phyloP scores from a whole-genome alignment of 2,888 invertebrate species.

The Platerodrilus igneus region DNA sequence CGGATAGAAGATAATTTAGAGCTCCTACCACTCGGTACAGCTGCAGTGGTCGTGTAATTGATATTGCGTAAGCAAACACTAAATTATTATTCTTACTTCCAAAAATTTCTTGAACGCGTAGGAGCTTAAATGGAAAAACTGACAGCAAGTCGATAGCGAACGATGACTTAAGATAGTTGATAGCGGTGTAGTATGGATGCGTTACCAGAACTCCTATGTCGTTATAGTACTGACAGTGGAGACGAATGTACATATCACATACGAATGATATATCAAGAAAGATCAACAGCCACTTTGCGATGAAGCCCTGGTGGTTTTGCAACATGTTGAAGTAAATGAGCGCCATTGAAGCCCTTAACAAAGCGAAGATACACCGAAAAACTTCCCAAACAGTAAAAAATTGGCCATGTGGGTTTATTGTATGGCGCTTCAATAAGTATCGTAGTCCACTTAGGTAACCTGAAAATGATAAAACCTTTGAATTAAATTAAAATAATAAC shows the following conservation, averaged over 20 bases:
- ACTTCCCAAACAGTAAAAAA: constrained; percentile 24
- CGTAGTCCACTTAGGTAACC: too few relatives aligned
- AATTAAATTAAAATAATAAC: too few relatives aligned
- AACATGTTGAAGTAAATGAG: constrained; percentile 8
- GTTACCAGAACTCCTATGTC: constrained; percentile 50
- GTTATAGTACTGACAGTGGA: constrained; percentile 52
- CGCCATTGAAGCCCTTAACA: not conserved
- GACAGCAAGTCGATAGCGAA: constrained; percentile 49
- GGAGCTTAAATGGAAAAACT: constrained; percentile 48
- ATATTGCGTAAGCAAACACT: constrained; percentile 4
- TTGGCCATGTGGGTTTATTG: constrained; percentile 18
- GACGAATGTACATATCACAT: constrained; percentile 40
- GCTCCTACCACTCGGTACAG: constrained; percentile 18
- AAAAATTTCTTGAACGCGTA: constrained; percentile 28
- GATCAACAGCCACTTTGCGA: not conserved
- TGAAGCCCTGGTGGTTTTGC: not conserved
- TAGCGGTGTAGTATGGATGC: constrained; percentile 51
- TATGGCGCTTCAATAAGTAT: constrained; percentile 12
- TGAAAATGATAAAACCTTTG: too few relatives aligned
- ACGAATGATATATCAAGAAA: not conserved
- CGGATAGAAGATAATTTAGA: constrained; percentile 16
- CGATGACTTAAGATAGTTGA: constrained; percentile 46
- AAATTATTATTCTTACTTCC: constrained; percentile 5
- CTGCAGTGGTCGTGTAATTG: constrained; percentile 13
- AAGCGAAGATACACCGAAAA: constrained; percentile 4